Base-by-base conservation (phyloP, 2,888 invertebrate genomes). In the Falcaria lacertinaria region DNA sequence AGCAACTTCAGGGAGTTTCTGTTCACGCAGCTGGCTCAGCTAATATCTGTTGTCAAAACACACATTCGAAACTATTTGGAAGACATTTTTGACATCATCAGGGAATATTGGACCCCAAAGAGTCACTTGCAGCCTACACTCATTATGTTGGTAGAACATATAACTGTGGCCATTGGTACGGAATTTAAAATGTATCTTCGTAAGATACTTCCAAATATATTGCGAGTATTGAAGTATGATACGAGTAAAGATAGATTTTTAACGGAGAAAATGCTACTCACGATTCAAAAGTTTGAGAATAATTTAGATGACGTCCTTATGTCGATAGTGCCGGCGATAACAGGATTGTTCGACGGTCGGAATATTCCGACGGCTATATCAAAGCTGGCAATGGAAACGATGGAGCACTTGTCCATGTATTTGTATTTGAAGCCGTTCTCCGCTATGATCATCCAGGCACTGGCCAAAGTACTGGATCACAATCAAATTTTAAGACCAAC, bases 271-370 rank as follows among this genome's bases (percentile, higher is more conserved):
- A 82, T 98, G 42, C 87, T 99, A 47, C 88, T 93, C 53, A 96
- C 98, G 0, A 89, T 99, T 36, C 96, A 97, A 69, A 96, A 97
- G 76, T 98, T 99, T 70, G 97, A 98, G 43, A 96, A 96, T 58
- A 98, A 97, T 77, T 90, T 99, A 42, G 98, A 98, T 61, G 98
- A 98, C 72, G 98, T 98, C 70, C 89, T 99, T 48, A 95, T 99
- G 63, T 91, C 99, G 36, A 92, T 99, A 45, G 91, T 99, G 34
- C 99, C 99, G 0, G 98, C 98, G 1, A 94, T 99, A 42, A 97
- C 99, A 0, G 93, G 93, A 51, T 85, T 98, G 13, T 97, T 99
- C 71, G 97, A 98, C 63, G 94, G 96, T 0, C 91, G 93, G 2
- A 97, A 97, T 65, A 93, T 95, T 58, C 96, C 97, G 0, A 86